phyloP scores from a whole-genome alignment of 2,113 vertebrate species.

The Gallinago paraguaiae region DNA sequence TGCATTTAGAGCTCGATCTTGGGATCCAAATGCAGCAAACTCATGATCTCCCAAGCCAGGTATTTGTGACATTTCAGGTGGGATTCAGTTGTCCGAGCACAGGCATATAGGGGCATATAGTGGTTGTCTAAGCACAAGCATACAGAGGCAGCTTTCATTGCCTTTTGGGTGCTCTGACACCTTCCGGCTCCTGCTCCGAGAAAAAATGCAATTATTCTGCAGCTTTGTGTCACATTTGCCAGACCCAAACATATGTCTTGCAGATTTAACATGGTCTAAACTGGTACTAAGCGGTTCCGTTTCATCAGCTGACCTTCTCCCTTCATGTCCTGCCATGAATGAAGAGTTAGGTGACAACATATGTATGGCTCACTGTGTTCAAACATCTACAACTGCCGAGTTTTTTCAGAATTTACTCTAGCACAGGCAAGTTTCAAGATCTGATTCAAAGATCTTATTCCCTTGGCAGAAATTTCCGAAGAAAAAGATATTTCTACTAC shows the following conservation, averaged over 20 bases:
- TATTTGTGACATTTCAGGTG: background rate
- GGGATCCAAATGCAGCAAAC: background rate
- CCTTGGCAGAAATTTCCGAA: background rate
- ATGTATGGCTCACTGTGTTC: background rate
- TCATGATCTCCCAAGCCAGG: background rate
- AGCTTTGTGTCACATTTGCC: background rate
- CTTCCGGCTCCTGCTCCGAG: fast-evolving
- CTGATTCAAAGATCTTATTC: background rate
- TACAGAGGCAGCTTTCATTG: background rate
- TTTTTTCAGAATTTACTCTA: background rate
- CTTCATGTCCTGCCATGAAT: background rate
- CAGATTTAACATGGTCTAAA: background rate
- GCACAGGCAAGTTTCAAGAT: background rate
- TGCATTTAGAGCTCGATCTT: background rate
- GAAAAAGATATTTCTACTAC: slow-evolving; percentile 12
- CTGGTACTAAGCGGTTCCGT: background rate
- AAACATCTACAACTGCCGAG: background rate
- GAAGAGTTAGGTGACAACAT: background rate
- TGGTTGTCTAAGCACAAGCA: background rate
- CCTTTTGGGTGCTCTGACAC: background rate
- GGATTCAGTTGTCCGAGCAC: background rate
- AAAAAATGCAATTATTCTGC: background rate
- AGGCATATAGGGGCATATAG: background rate
- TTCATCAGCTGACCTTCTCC: background rate
- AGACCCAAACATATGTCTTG: background rate